These are phyloP conservation scores for Poecilobothrus nobilitatus DNA, from an alignment of 2,888 invertebrate species.

Conservation along the genomic window DNA sequence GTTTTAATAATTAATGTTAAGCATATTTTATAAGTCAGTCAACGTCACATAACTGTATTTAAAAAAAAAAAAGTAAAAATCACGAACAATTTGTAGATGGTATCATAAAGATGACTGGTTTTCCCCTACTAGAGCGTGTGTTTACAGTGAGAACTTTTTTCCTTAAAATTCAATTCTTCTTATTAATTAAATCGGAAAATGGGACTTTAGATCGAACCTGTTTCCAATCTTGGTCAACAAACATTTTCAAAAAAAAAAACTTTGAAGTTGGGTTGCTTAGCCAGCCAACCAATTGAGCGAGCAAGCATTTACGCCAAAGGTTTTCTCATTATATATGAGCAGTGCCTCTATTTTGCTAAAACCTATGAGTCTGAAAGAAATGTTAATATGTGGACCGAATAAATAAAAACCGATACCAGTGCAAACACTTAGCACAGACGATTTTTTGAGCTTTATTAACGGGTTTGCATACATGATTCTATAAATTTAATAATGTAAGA, in stretches of 20 bases:
- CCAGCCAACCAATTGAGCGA: background rate
- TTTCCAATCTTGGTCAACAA: no score
- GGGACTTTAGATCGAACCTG: no score
- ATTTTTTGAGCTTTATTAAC: constrained; percentile 4
- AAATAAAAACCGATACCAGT: background rate
- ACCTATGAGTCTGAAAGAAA: background rate
- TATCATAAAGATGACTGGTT: constrained; percentile 2
- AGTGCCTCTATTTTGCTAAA: background rate
- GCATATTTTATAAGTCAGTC: background rate
- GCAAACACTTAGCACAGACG: background rate
- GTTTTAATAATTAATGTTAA: background rate
- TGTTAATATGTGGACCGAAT: background rate
- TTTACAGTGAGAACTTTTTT: background rate
- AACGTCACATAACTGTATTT: background rate
- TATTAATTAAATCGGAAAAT: background rate
- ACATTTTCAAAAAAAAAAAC: no score
- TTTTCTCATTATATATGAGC: background rate
- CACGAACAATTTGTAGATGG: background rate
- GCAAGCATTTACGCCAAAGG: background rate
- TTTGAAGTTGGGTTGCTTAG: background rate
- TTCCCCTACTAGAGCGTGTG: background rate
- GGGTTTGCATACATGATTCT: constrained; percentile 1
- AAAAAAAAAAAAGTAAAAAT: background rate
- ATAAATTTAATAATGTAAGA: constrained; percentile 4
- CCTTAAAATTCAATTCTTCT: background rate